phyloP scores from a whole-genome alignment of 2,888 invertebrate species.

The Thelaira solivaga region DNA sequence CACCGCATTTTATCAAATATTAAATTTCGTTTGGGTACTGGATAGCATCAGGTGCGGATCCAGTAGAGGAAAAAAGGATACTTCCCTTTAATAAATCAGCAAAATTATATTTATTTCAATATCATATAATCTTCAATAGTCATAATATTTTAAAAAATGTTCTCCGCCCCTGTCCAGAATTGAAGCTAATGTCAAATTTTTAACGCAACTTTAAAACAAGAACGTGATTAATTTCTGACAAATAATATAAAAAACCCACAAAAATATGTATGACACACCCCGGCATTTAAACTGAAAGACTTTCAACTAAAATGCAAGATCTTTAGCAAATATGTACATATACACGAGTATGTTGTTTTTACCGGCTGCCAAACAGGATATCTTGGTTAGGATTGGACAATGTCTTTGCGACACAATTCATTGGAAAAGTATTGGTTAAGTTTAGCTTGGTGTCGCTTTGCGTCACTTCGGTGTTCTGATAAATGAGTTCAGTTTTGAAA shows the following conservation, averaged over 20 bases:
- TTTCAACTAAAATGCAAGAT: slow-evolving; percentile 22
- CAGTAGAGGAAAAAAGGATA: too few relatives aligned
- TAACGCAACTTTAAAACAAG: slow-evolving; percentile 66
- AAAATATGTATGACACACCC: slow-evolving; percentile 73
- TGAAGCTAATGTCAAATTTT: slow-evolving; percentile 70
- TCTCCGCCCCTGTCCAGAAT: slow-evolving; percentile 36
- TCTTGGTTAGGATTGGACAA: slow-evolving; percentile 53
- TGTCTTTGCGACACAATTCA: slow-evolving; percentile 48
- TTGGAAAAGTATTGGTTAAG: slow-evolving; percentile 52
- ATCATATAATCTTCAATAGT: too few relatives aligned
- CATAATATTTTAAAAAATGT: too few relatives aligned
- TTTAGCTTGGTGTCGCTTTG: slow-evolving; percentile 44
- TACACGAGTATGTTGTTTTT: too few relatives aligned
- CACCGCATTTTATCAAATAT: too few relatives aligned
- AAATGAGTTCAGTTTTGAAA: slow-evolving; percentile 53
- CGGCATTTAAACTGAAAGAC: slow-evolving; percentile 44
- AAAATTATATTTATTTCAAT: too few relatives aligned
- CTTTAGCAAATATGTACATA: slow-evolving; percentile 15
- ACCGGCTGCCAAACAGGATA: slow-evolving; percentile 43
- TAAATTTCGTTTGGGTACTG: too few relatives aligned
- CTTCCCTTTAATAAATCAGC: too few relatives aligned
- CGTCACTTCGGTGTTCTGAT: slow-evolving; percentile 41
- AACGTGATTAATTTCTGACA: slow-evolving; percentile 77
- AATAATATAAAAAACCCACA: slow-evolving; percentile 73
- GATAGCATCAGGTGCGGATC: too few relatives aligned